Evolutionary conservation across 1,140 invertebrate genomes (phyloP).

Genomic region (Ruditapes philippinarum): DNA sequence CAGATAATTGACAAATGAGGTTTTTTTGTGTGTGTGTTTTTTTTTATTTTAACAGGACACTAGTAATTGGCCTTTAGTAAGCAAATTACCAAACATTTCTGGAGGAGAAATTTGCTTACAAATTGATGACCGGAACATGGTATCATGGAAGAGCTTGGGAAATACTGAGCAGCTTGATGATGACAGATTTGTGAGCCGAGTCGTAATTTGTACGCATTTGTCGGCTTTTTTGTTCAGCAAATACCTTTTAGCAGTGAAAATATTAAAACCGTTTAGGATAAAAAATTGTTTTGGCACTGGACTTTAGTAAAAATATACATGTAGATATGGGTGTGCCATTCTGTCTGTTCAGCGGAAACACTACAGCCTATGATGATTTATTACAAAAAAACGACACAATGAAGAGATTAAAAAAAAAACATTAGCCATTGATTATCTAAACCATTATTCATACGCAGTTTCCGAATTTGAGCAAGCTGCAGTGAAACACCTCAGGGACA

Average conservation of each 20-base stretch:
- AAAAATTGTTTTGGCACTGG: conserved; percentile 19
- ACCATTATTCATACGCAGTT: conserved; percentile 13
- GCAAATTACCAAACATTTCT: too few species aligned
- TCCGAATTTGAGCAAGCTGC: background rate
- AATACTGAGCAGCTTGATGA: background rate
- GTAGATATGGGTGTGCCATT: background rate
- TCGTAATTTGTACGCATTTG: background rate
- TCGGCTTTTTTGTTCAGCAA: background rate
- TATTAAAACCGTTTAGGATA: conserved; percentile 1
- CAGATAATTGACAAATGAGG: too few species aligned
- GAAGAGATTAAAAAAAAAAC: background rate
- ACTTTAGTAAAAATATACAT: conserved; percentile 39
- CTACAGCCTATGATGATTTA: conserved; percentile 15
- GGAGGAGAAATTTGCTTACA: background rate
- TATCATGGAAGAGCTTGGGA: background rate
- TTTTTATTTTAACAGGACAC: too few species aligned
- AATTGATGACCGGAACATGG: too few species aligned
- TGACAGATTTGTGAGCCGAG: background rate
- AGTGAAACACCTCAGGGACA: background rate
- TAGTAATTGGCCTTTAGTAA: too few species aligned
- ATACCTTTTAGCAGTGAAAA: background rate
- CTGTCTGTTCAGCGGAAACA: conserved; percentile 31
- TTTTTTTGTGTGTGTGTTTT: too few species aligned
- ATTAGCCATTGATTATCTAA: background rate
- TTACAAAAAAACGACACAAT: conserved; percentile 18